Conservation (phyloP, 2,888 invertebrate genomes). For the Parnassius glacialis region DNA sequence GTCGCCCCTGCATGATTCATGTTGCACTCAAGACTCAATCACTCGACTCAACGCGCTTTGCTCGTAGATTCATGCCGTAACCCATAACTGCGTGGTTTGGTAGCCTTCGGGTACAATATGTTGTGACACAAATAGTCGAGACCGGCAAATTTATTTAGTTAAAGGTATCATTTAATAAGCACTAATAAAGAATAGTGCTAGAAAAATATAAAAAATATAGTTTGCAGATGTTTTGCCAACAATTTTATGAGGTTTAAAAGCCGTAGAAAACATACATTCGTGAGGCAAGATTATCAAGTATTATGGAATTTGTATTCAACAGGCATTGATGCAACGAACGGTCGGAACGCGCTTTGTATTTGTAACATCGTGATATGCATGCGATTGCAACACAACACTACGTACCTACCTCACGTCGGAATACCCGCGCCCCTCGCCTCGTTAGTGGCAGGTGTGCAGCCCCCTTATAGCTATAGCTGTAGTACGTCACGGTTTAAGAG, state of each 20-base stretch:
- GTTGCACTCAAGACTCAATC: conserved; percentile 35
- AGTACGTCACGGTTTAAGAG: conserved; percentile 12
- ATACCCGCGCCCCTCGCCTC: conserved; percentile 27
- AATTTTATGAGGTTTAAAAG: neutral
- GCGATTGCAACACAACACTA: conserved; percentile 30
- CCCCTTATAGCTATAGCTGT: conserved; percentile 9
- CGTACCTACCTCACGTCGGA: conserved; percentile 13
- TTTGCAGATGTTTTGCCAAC: conserved; percentile 13
- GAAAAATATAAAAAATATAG: conserved; percentile 7
- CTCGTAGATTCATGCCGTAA: conserved; percentile 48
- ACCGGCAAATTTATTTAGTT: conserved; percentile 34
- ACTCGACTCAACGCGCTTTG: conserved; percentile 45
- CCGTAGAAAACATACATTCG: neutral
- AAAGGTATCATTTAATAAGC: neutral
- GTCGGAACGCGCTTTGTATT: conserved; percentile 15
- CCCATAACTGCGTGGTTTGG: conserved; percentile 38
- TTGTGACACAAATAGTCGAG: conserved; percentile 42
- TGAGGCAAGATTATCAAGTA: conserved; percentile 1
- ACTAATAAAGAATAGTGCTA: neutral
- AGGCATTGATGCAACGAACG: conserved; percentile 17
- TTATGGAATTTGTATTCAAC: conserved; percentile 19
- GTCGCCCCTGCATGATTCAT: conserved; percentile 55
- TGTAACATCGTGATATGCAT: conserved; percentile 13
- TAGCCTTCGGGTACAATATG: conserved; percentile 35
- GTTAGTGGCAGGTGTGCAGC: conserved; percentile 34